A percentile compares a stretch with the other conserved stretches of the same genome.
phyloP scores from a whole-genome alignment of 2,888 invertebrate genomes.

The Mimas tiliae region DNA sequence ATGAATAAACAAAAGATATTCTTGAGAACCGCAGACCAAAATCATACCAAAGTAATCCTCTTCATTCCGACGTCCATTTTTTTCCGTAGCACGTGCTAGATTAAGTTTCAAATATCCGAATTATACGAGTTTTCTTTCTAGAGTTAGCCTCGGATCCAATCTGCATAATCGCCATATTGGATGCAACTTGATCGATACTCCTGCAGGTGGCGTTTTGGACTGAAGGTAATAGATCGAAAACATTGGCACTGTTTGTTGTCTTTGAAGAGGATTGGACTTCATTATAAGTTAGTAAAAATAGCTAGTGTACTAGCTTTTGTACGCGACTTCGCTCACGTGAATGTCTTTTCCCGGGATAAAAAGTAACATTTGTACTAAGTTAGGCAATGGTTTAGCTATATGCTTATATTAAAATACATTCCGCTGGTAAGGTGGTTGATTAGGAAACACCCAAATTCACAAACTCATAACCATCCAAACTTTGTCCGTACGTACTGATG shows the following conservation, averaged over 20 bases:
- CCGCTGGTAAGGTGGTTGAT: too few species aligned
- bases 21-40: constrained; percentile 5
- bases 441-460: too few species aligned
- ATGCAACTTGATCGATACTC: constrained; percentile 37
- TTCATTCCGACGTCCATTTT: constrained; percentile 23
- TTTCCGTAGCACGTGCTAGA: constrained; percentile 26
- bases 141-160: constrained; percentile 36
- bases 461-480: too few species aligned
- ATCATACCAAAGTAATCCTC: not conserved
- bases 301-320: too few species aligned
- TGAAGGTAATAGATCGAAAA: constrained; percentile 1
- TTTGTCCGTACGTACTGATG: too few species aligned
- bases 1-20: too few species aligned
- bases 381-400: too few species aligned
- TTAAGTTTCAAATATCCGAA: constrained; percentile 43
- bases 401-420: too few species aligned
- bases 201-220: constrained; percentile 13
- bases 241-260: not conserved
- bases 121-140: constrained; percentile 35
- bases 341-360: too few species aligned
- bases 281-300: not conserved
- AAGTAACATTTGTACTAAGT: too few species aligned
- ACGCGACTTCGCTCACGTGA: too few species aligned
- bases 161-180: constrained; percentile 41
- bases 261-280: not conserved